Conservation (phyloP, 2,797 vertebrate species). For the Glossophaga mutica region DNA sequence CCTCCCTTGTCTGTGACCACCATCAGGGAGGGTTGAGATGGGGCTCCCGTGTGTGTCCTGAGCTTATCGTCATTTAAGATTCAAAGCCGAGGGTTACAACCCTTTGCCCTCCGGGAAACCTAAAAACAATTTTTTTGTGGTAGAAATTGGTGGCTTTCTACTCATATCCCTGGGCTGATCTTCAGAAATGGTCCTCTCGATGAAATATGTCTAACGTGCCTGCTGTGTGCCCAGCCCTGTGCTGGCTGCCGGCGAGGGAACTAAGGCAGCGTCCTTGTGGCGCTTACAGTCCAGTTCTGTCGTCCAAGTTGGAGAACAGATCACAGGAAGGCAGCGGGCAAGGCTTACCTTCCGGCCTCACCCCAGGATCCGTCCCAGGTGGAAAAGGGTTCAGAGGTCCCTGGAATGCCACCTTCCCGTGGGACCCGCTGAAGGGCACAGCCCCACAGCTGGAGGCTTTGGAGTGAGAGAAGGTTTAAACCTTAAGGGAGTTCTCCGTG, state of each 20-base stretch:
- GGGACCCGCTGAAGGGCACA: background rate
- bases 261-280: background rate
- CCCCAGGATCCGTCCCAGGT: background rate
- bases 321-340: background rate
- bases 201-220: background rate
- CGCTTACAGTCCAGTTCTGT: background rate
- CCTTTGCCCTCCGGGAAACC: background rate
- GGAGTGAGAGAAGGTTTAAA: background rate
- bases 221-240: background rate
- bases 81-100: background rate
- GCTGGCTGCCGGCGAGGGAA: fast-evolving
- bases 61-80: background rate
- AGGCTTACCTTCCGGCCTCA: background rate
- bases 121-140: background rate
- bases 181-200: background rate
- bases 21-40: background rate
- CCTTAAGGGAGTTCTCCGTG: background rate
- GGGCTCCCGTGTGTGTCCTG: background rate
- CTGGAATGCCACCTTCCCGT: background rate
- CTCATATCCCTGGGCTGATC: background rate
- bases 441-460: background rate
- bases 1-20: background rate
- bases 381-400: background rate
- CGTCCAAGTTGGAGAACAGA: background rate
- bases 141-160: background rate